Conservation (phyloP, 2,888 invertebrate species). For the Pheosia tremula region DNA sequence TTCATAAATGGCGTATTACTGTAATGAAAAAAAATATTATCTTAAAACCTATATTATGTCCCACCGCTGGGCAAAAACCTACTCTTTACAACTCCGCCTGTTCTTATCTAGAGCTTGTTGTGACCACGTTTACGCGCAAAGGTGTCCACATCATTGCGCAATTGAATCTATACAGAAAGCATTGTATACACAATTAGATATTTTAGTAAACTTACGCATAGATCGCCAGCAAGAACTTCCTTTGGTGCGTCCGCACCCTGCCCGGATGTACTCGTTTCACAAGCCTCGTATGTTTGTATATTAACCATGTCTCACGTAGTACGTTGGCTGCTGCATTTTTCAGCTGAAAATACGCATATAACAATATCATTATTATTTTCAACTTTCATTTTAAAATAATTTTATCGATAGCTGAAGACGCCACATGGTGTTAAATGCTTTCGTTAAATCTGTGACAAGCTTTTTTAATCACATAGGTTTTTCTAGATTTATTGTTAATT, state of each 20-base stretch:
- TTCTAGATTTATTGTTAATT: background rate
- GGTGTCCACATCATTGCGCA: too few relatives aligned
- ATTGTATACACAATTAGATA: too few relatives aligned
- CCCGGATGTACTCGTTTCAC: constrained; percentile 98
- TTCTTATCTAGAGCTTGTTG: too few relatives aligned
- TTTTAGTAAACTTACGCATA: constrained; percentile 93
- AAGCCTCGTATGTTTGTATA: constrained; percentile 99
- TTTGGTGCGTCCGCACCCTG: constrained; percentile 98
- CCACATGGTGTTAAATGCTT: constrained; percentile 34
- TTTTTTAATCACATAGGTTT: background rate
- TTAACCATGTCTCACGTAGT: constrained; percentile 99
- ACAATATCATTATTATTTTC: constrained; percentile 18
- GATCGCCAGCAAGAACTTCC: constrained; percentile 99
- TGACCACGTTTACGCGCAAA: too few relatives aligned
- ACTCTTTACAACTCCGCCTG: too few relatives aligned
- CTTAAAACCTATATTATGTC: too few relatives aligned
- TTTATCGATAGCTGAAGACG: constrained; percentile 21
- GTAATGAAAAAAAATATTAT: too few relatives aligned
- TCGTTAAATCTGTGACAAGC: constrained; percentile 3
- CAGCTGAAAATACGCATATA: constrained; percentile 86
- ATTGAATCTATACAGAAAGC: too few relatives aligned
- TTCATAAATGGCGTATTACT: too few relatives aligned
- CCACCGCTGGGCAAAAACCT: too few relatives aligned
- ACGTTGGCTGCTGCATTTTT: constrained; percentile 99
- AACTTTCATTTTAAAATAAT: background rate